Conservation (phyloP, 2,113 vertebrate genomes). For the Oceanodroma tethys region DNA sequence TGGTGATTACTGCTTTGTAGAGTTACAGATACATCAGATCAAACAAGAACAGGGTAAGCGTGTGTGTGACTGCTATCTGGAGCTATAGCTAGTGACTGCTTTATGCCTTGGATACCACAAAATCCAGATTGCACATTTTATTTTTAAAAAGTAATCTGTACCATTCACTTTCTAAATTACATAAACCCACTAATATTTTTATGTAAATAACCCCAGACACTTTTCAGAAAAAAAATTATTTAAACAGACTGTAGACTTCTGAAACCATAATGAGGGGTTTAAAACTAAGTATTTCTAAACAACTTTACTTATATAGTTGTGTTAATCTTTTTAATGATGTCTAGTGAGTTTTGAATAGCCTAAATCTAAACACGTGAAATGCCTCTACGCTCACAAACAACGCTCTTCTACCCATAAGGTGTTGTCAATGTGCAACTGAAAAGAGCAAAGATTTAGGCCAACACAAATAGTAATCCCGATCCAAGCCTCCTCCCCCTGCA, state of each 20-base stretch:
- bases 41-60: background rate
- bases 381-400: background rate
- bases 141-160: background rate
- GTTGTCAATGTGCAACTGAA: background rate
- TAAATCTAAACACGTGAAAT: background rate
- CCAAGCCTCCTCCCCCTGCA: background rate
- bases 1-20: background rate
- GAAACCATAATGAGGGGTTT: background rate
- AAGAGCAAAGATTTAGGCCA: slow-evolving; percentile 32
- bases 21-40: background rate
- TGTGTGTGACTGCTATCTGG: background rate
- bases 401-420: background rate
- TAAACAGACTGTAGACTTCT: background rate
- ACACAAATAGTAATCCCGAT: slow-evolving; percentile 20
- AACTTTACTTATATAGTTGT: background rate
- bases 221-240: background rate
- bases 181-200: background rate
- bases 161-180: background rate
- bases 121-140: background rate
- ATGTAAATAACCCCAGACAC: background rate
- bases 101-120: background rate
- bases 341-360: background rate
- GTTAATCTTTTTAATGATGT: background rate
- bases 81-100: background rate
- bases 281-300: background rate